Evolutionary conservation across 2,888 invertebrate genomes (phyloP), one percentile per base, ranked within the genome.

Genomic region (Lepas anatifera): DNA sequence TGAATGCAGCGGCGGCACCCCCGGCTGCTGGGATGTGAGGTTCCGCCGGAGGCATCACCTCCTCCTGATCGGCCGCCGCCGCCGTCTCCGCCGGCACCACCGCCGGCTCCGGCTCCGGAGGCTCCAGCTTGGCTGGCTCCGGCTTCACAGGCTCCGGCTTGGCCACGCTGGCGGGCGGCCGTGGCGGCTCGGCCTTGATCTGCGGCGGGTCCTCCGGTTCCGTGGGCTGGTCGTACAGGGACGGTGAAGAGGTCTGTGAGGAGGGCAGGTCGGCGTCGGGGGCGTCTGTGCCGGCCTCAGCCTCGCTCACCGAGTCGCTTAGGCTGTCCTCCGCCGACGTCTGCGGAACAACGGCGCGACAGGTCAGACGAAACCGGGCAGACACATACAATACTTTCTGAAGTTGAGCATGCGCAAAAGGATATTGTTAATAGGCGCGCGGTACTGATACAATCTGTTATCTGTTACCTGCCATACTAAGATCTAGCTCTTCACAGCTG

Each of bases 171-270:
- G 63, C 32, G 10, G 22, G 48, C 63, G 37, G 37, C 22, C 35
- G 37, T 22, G 63, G 63, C 63, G 63, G 63, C 63, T 63, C 63
- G 18, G 63, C 63, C n/a, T 63, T 63, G 32, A 63, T 63, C 35
- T n/a, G 37, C 63, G 63, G 63, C 63, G 63, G 63, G 11, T 63
- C 35, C 6, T 27, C 58, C 29, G 25, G 16, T 32, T 27, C 58
- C 29, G 32, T 35, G 10, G 18, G 63, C 63, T 32, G 35, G 8
- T 63, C 63, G 37, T 63, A 32, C 22, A 35, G 22, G 1, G 63
- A 63, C n/a, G 63, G 22, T 13, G 63, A 35, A 10, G 63, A 35
- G 22, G 35, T 35, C n/a, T 32, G 27, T 18, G 50, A 50, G 27
- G 50, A 50, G 27, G 50, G 50, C 27, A 50, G 27, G 27, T 50